These are phyloP conservation scores for Protosalanx chinensis DNA, from an alignment of 2,797 vertebrate genomes.

Conservation along the genomic window DNA sequence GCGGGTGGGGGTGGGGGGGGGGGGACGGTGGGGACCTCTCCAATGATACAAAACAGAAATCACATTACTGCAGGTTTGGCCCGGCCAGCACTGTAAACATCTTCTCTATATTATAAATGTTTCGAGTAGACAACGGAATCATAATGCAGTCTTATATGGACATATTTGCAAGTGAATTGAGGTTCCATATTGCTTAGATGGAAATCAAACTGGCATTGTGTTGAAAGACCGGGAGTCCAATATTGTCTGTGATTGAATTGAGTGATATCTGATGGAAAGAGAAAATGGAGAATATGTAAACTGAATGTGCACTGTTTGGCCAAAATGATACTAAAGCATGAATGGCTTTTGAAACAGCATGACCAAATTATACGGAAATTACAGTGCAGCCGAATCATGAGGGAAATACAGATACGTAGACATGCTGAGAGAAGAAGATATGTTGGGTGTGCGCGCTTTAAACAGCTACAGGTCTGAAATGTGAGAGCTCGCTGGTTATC, in stretches of 20 bases:
- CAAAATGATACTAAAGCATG: slow-evolving; percentile 64
- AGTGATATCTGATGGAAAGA: slow-evolving; percentile 70
- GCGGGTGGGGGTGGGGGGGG: slow-evolving; percentile 22
- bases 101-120: slow-evolving; percentile 64
- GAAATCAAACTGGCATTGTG: slow-evolving; percentile 66
- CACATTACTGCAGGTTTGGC: slow-evolving; percentile 58
- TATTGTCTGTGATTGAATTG: slow-evolving; percentile 65
- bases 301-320: slow-evolving; percentile 56
- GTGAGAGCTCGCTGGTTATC: slow-evolving; percentile 27
- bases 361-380: slow-evolving; percentile 71
- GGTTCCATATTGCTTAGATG: slow-evolving; percentile 60
- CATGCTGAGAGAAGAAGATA: not conserved
- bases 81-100: slow-evolving; percentile 51
- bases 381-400: slow-evolving; percentile 52
- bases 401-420: slow-evolving; percentile 38
- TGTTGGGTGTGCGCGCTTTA: not conserved
- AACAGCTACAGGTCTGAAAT: not conserved
- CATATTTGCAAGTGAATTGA: slow-evolving; percentile 72
- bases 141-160: slow-evolving; percentile 63
- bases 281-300: slow-evolving; percentile 60
- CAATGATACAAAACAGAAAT: slow-evolving; percentile 57
- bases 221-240: slow-evolving; percentile 62
- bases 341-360: slow-evolving; percentile 64
- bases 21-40: slow-evolving; percentile 56
- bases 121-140: slow-evolving; percentile 68